Base-by-base conservation (phyloP, 37 sponge, comb jelly and placozoan species). In the Axinella damicornis region DNA sequence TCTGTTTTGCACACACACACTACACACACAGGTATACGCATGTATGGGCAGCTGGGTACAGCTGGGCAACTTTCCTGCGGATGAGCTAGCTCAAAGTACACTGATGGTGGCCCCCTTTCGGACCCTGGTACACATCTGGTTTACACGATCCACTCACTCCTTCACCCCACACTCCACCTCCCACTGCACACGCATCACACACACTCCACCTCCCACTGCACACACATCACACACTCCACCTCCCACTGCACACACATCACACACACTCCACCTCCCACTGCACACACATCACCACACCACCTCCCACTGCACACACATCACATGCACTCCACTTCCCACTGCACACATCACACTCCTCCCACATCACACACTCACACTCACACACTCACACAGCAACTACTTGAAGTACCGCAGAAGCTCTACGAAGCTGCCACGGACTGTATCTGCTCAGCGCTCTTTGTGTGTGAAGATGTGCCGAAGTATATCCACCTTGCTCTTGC, bases 21-120 rank as follows among this genome's bases (percentile, higher is more conserved):
- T n/a, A n/a, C n/a, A n/a, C 60, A 22, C 61, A 5, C 21, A 89
- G 87, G 69, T 90, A n/a, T 90, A 75, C 46, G 69, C 73, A 36
- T 94, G 94, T 68, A 79, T 94, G 38, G 88, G 90, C 5, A 83
- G 84, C 76, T 94, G 94, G 94, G 61, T 90, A 18, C 80, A 87
- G 30, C 54, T 94, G 55, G 78, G 87, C n/a, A 62, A 62, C 46
- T 90, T 94, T 32, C 88, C 91, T n/a, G 84, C 59, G 19, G 81
- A 94, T 6, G 67, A 83, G 27, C 35, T 94, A 40, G 88, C 88
- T n/a, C 58, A 69, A 54, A 87, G 92, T 66, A 13, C 70, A 5
- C 68, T 94, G 9, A 65, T 94, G 6, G 20, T 21, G 9, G 82
- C 90, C 5, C 91, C 88, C 13, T 90, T 94, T 38, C 75, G 90